Conservation (phyloP, 2,888 invertebrate species). For the Peribatodes rhomboidaria region DNA sequence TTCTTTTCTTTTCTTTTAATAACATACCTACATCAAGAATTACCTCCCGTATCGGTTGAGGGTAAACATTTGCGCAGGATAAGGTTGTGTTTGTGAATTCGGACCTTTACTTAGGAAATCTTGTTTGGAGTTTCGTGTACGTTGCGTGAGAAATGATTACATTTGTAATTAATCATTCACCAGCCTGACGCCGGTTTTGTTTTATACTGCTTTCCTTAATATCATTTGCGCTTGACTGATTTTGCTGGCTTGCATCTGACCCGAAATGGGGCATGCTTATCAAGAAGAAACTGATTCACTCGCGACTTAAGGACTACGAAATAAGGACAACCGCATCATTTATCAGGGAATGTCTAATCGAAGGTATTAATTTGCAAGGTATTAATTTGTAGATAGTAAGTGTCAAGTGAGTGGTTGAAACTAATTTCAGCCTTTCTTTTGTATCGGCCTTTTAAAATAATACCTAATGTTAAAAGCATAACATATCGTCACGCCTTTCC, state of each 20-base stretch:
- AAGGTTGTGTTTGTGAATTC: constrained; percentile 42
- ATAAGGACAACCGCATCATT: no score
- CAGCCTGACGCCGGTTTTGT: constrained; percentile 12
- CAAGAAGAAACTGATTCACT: no score
- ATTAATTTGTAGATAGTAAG: no score
- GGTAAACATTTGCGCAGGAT: constrained; percentile 40
- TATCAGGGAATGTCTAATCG: no score
- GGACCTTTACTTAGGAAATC: constrained; percentile 38
- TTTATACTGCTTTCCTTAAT: constrained; percentile 10
- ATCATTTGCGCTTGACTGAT: not conserved
- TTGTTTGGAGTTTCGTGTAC: constrained; percentile 34
- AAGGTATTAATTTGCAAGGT: no score
- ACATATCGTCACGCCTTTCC: no score
- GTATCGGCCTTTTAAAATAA: no score
- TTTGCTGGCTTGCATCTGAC: not conserved
- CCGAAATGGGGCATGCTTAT: no score
- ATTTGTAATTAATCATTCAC: constrained; percentile 30
- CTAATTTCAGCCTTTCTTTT: no score
- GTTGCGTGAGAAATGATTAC: constrained; percentile 34
- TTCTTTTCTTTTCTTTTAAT: not conserved
- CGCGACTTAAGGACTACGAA: no score
- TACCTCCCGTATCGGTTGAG: constrained; percentile 31
- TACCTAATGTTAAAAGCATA: no score
- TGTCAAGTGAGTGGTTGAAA: no score
- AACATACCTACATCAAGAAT: constrained; percentile 1